phyloP scores from a whole-genome alignment of 2,888 invertebrate species.

The Incurvaria masculella region DNA sequence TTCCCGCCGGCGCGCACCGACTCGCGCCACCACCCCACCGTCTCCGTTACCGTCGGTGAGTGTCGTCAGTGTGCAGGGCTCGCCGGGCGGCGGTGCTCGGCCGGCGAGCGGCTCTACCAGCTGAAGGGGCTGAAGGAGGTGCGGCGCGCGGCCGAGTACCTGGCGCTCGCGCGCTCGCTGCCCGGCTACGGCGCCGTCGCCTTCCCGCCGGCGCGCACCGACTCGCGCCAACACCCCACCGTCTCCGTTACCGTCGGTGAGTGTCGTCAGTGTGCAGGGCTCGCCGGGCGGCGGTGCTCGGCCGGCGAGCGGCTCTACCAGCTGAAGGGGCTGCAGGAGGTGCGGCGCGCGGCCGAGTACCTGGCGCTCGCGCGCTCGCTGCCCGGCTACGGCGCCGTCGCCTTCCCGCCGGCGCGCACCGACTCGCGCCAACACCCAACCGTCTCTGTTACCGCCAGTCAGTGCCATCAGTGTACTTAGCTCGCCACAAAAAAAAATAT shows the following conservation, averaged over 20 bases:
- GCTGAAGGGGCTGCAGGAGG: constrained; percentile 92
- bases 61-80: constrained; percentile 2
- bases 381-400: constrained; percentile 90
- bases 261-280: constrained; percentile 63
- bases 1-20: constrained; percentile 96
- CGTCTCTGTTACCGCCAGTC: constrained; percentile 72
- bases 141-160: constrained; percentile 77
- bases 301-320: constrained; percentile 93
- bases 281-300: constrained; percentile 88
- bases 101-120: constrained; percentile 91
- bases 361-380: constrained; percentile 78
- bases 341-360: constrained; percentile 78
- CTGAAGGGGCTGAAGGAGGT: constrained; percentile 93
- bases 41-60: constrained; percentile 70
- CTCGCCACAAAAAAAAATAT: too few species aligned
- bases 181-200: constrained; percentile 93
- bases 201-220: constrained; percentile 94
- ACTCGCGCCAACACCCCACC: constrained; percentile 58
- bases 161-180: constrained; percentile 77
- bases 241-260: constrained; percentile 72
- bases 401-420: constrained; percentile 93
- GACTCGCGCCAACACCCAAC: constrained; percentile 61
- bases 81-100: constrained; percentile 86
- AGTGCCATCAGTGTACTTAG: too few species aligned
- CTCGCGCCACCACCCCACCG: constrained; percentile 55